A percentile compares a stretch with the other conserved stretches of the same genome.
Evolutionary conservation across 2,797 vertebrate genomes (phyloP).

Genomic region (Choloepus didactylus): DNA sequence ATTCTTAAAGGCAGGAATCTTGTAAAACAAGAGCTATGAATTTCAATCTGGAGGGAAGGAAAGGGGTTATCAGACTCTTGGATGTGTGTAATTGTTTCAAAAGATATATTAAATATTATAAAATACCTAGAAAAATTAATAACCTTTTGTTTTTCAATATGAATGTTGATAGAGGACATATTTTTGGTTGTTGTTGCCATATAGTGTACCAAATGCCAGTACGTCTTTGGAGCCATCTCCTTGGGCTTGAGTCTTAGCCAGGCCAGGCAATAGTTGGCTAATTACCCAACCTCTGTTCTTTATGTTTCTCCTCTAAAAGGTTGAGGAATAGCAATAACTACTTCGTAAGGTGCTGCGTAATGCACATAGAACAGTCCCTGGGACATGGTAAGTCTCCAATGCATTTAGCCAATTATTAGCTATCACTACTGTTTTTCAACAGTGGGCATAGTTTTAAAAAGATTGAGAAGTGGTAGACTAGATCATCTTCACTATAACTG

Average conservation of each 20-base stretch:
- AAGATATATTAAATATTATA: background rate
- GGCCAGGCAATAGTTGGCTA: background rate
- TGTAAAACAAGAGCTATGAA: background rate
- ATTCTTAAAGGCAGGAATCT: background rate
- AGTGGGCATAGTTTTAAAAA: background rate
- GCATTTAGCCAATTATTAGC: background rate
- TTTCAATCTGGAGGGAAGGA: background rate
- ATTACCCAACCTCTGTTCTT: background rate
- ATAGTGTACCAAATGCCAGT: background rate
- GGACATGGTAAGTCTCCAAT: background rate
- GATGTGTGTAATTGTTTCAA: background rate
- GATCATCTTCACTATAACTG: background rate
- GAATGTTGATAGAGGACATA: background rate
- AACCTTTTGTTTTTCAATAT: background rate
- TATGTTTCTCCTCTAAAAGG: background rate
- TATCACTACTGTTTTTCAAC: background rate
- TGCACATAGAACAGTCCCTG: background rate
- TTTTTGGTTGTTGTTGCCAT: background rate
- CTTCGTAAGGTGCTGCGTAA: background rate
- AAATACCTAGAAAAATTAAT: conserved; percentile 21
- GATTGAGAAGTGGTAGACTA: background rate
- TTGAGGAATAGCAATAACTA: background rate
- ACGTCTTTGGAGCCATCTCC: background rate
- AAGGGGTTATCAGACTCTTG: background rate
- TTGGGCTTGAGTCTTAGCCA: background rate